Base-by-base conservation (phyloP, 2,888 invertebrate genomes). In the Volucella inflata region DNA sequence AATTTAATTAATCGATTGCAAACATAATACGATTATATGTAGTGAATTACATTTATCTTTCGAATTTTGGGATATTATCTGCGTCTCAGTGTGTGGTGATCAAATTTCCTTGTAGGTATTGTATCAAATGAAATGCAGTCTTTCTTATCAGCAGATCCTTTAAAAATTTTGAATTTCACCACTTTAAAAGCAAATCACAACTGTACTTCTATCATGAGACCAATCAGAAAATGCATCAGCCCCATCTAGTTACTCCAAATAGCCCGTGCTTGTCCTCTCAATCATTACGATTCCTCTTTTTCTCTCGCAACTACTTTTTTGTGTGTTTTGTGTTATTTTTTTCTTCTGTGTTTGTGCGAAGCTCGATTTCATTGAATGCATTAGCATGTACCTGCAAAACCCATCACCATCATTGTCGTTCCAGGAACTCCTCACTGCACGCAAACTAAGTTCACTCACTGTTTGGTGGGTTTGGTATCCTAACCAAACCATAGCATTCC, bases 401-500 rank as follows among this genome's bases (percentile, higher is more conserved):
- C 64, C 84, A 71, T 71, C 79, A 80, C 68, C 74, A 59, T 57
- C 83, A 51, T 64, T 64, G 21, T 64, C 46, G 30, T 38, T 67
- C 44, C 50, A 78, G 51, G 42, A 70, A 44, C 16, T 42, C 65
- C 38, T 59, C 48, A 77, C 55, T 55, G 65, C 79, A 80, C 84
- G 79, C 84, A 71, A 84, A 70, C 80, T 80, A 84, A 84, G 59
- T 46, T 65, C 77, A 70, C 51, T 65, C 70, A 12, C 81, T 46
- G 16, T 16, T 70, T 16, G 68, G 74, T 88, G 89, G 88, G 89
- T 87, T 64, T 48, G 88, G 40, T 70, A 21, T 17, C 67, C 42
- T 48, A 53, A 42, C 51, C 11, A 14, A 42, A 36, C 30, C 17
- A 10, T 21, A 50, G 40, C 71, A 53, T n/a, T 51, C 42, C 67